Evolutionary conservation across 2,797 vertebrate species (phyloP), one percentile per base, ranked within the genome.

Genomic region (Cossypha heuglini): DNA sequence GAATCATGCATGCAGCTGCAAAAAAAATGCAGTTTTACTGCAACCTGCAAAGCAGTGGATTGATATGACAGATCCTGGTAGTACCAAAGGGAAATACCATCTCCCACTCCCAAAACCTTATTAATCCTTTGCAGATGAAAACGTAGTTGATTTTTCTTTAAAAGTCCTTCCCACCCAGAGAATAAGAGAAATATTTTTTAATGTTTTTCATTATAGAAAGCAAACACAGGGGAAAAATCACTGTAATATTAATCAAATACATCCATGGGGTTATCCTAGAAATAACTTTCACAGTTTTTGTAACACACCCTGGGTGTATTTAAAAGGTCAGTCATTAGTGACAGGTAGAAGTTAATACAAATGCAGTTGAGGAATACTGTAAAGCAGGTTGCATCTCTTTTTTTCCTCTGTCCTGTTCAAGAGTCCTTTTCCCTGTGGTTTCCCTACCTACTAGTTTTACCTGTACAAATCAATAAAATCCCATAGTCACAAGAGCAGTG

Each of bases 121-220:
- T 63, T 95, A 94, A 97, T 95, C 78, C 93, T 96, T 96, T 91
- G 55, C 90, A 96, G 95, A 90, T 95, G 95, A 97, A 95, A 95
- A 95, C 86, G 78, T 86, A 92, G 87, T 95, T 92, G 87, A 63
- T 95, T 96, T 97, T 95, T 91, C 93, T 93, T 74, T 82, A 76
- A 74, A 94, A 73, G 57, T 95, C 40, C 77, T 88, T 96, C 78
- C 78, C 88, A 91, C 77, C 82, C 94, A 93, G 62, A 93, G 54
- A 93, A 74, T 94, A 74, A 90, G 95, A 94, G 10, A 14, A 10
- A 13, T 52, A 5, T 72, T 86, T 97, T 97, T 96, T 42, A 92
- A 90, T 68, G 63, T 69, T 85, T 59, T 96, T 91, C 51, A 13
- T 85, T 89, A 88, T 46, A 66, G 79, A 96, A 89, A 96, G 94